These are phyloP conservation scores for Bradypus variegatus DNA, from an alignment of 2,797 vertebrate genomes.

Conservation along the genomic window DNA sequence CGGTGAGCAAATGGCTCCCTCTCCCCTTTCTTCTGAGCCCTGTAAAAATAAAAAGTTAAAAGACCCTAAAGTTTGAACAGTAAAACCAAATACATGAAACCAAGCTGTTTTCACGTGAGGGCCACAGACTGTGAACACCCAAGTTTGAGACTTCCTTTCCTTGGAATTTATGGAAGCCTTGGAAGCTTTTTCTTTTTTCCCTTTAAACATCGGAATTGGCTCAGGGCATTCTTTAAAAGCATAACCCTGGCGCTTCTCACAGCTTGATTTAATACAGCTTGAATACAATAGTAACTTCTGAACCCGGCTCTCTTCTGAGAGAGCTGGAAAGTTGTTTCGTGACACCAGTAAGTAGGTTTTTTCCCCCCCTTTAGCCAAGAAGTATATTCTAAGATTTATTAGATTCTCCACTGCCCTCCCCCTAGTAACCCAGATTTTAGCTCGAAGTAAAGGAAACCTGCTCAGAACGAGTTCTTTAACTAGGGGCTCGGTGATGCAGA, in stretches of 20 bases:
- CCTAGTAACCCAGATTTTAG: constrained; percentile 75
- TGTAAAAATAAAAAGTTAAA: constrained; percentile 69
- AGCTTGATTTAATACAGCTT: constrained; percentile 75
- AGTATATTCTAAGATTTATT: constrained; percentile 77
- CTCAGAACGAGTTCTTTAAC: constrained; percentile 69
- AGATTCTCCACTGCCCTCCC: constrained; percentile 68
- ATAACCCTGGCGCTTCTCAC: constrained; percentile 67
- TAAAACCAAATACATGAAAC: constrained; percentile 70
- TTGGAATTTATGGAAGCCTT: constrained; percentile 72
- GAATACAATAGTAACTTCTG: constrained; percentile 77
- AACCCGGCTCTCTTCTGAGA: constrained; percentile 74
- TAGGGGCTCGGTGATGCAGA: constrained; percentile 57
- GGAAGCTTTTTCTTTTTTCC: constrained; percentile 59
- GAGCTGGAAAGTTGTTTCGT: constrained; percentile 75
- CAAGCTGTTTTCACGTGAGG: constrained; percentile 69
- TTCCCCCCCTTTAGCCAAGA: constrained; percentile 72
- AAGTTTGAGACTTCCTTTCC: constrained; percentile 75
- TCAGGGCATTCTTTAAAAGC: constrained; percentile 66
- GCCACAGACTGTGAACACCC: constrained; percentile 72
- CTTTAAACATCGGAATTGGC: constrained; percentile 63
- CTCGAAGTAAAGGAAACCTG: constrained; percentile 71
- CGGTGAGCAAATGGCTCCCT: constrained; percentile 55
- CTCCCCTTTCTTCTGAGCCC: constrained; percentile 59
- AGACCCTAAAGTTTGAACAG: constrained; percentile 64
- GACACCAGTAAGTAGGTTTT: constrained; percentile 73